Base-by-base conservation (phyloP, 2,888 invertebrate genomes). In the Prosapia bicincta region DNA sequence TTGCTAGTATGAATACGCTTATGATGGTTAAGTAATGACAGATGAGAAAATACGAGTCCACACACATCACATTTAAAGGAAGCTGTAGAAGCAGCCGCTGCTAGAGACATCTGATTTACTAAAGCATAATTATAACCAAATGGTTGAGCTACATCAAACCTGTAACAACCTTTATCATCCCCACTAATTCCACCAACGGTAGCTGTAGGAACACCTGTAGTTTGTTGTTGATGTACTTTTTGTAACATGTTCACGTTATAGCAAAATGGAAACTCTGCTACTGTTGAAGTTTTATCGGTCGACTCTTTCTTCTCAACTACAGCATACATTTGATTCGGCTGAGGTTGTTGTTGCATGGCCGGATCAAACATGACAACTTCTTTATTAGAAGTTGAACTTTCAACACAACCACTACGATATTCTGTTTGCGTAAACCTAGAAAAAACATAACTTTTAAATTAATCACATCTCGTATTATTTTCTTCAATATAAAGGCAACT, bases 41-140 rank as follows among this genome's bases (percentile, higher is more conserved):
- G 88, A 83, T 95, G 94, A 0, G 93, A 92, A 84, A 95, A 95
- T 88, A 94, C 94, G 78, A 94, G 86, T 67, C 94, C 94, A 83
- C 95, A 95, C 9, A 94, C 92, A 85, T 95, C 95, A 85, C 95
- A 95, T 85, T 95, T 95, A 84, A 94, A 95, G 81, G 93, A 93
- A 26, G 94, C 93, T 83, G 93, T 94, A 20, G 93, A 85, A 1
- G 85, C 85, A 74, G 86, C 85, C 0, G 83, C 81, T 7, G 92
- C 91, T 77, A 94, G 88, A 82, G 93, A 93, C 93, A 95, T 94
- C 84, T 95, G 95, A 85, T 95, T 95, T 70, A 93, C 90, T 80
- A 95, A 86, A 2, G 94, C 93, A 87, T 95, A 95, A 83, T 95
- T 95, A 83, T 93, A 93, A 71, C 85, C 84, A 75, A 83, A 84